These are phyloP conservation scores for Physella acuta DNA, from an alignment of 1,140 invertebrate genomes.

Conservation along the genomic window DNA sequence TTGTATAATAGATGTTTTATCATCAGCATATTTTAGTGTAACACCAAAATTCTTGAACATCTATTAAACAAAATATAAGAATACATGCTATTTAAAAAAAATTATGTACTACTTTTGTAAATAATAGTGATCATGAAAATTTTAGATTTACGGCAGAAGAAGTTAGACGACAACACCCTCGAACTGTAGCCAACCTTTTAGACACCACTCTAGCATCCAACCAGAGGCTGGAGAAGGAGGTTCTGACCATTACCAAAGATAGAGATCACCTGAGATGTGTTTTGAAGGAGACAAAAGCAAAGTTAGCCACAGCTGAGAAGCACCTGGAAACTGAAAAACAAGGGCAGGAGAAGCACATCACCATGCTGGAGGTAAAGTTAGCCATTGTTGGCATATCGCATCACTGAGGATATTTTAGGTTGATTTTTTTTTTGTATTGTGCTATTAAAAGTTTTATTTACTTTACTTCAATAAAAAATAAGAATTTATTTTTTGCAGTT, in stretches of 20 bases:
- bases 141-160: slow-evolving; percentile 45
- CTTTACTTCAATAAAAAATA: not conserved
- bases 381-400: not conserved
- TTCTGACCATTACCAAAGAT: slow-evolving; percentile 21
- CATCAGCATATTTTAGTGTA: too few relatives aligned
- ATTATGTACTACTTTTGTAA: not conserved
- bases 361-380: slow-evolving; percentile 16
- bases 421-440: not conserved
- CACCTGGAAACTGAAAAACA: slow-evolving; percentile 17
- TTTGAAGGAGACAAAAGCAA: slow-evolving; percentile 28
- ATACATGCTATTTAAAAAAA: too few relatives aligned
- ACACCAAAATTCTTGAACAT: too few relatives aligned
- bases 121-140: not conserved
- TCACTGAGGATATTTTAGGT: not conserved
- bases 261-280: slow-evolving; percentile 20
- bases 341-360: slow-evolving; percentile 7
- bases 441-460: too few relatives aligned
- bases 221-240: slow-evolving; percentile 29
- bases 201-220: slow-evolving; percentile 32
- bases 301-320: slow-evolving; percentile 5
- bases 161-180: slow-evolving; percentile 41
- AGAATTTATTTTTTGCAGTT: not conserved
- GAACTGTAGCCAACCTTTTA: slow-evolving; percentile 40
- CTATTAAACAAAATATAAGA: too few relatives aligned
- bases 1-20: too few relatives aligned